A percentile compares a stretch with the other conserved stretches of the same genome.
phyloP scores from a whole-genome alignment of 2,113 vertebrate genomes.

The Sus scrofa region T2T-Sscrofa CM000819.6:128384001-128384500 shows the following conservation, averaged over 20 bases:
- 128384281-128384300: neutral
- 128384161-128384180: neutral
- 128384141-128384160: neutral
- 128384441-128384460: constrained; percentile 12
- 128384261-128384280: neutral
- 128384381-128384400: neutral
- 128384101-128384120: neutral
- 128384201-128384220: neutral
- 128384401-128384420: neutral
- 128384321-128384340: neutral
- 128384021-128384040: neutral
- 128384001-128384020: neutral
- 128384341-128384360: neutral
- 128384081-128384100: neutral
- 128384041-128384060: neutral
- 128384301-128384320: neutral
- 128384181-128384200: neutral
- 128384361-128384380: neutral
- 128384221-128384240: neutral
- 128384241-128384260: neutral
- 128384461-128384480: neutral
- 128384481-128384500: neutral
- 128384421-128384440: neutral
- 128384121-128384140: neutral
- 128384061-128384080: neutral